Evolutionary conservation across 2,888 invertebrate species (phyloP).

Genomic region (Caenorhabditis sp.): DNA sequence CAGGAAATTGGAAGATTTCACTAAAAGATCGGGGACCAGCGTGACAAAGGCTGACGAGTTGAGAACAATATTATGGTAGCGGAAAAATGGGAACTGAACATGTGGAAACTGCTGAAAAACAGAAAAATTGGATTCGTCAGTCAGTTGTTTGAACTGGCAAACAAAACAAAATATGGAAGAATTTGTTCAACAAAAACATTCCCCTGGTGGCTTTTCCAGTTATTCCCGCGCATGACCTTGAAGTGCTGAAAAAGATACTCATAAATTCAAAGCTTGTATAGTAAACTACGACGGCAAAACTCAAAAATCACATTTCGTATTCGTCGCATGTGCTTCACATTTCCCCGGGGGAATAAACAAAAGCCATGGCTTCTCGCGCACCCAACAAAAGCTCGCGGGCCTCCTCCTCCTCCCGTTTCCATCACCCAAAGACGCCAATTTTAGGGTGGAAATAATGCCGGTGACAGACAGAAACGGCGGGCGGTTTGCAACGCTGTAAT

Average conservation of each 20-base stretch:
- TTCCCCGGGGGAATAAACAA: slow-evolving; percentile 59
- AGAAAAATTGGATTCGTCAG: slow-evolving; percentile 42
- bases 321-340: slow-evolving; percentile 59
- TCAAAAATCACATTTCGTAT: slow-evolving; percentile 61
- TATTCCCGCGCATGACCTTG: slow-evolving; percentile 15
- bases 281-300: slow-evolving; percentile 49
- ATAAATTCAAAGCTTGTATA: slow-evolving; percentile 47
- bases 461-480: slow-evolving; percentile 8
- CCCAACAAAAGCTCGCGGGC: slow-evolving; percentile 56
- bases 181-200: not conserved
- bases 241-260: slow-evolving; percentile 9
- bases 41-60: not conserved
- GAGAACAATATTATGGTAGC: not conserved
- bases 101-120: slow-evolving; percentile 1
- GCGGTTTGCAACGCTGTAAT: slow-evolving; percentile 37
- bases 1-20: slow-evolving; percentile 26
- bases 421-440: slow-evolving; percentile 41
- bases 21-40: not conserved
- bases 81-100: slow-evolving; percentile 19
- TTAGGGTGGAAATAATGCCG: slow-evolving; percentile 42
- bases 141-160: not conserved
- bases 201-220: not conserved
- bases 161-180: slow-evolving; percentile 7
- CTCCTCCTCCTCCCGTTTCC: slow-evolving; percentile 37
- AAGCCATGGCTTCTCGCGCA: slow-evolving; percentile 55